These are phyloP conservation scores for Cyclina sinensis DNA, from an alignment of 1,140 invertebrate species.

Conservation along the genomic window DNA sequence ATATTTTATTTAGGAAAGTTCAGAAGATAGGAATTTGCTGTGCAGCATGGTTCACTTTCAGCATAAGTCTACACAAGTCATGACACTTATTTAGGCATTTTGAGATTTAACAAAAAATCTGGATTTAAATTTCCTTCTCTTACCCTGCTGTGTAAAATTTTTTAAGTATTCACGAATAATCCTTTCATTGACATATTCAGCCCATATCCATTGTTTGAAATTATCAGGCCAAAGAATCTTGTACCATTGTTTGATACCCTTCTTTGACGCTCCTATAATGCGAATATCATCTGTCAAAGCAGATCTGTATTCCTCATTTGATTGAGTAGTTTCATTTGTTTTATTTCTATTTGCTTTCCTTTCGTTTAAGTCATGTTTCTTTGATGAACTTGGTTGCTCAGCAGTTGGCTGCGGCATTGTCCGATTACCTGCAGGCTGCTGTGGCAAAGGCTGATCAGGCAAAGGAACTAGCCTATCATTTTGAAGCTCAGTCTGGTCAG, in stretches of 20 bases:
- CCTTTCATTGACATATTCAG: neutral
- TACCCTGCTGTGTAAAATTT: neutral
- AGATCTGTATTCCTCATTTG: neutral
- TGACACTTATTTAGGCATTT: neutral
- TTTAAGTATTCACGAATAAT: conserved; percentile 14
- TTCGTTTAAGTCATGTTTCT: neutral
- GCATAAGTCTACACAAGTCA: conserved; percentile 1
- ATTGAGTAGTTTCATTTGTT: neutral
- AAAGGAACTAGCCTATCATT: neutral
- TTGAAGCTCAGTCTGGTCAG: neutral
- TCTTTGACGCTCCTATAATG: neutral
- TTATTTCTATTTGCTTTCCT: neutral
- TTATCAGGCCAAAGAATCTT: neutral
- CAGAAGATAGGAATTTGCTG: conserved; percentile 15
- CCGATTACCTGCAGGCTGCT: neutral
- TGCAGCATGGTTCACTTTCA: conserved; percentile 22
- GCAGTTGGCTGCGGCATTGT: neutral
- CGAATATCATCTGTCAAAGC: neutral
- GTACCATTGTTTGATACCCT: neutral
- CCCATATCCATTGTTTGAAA: neutral
- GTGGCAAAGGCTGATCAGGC: neutral
- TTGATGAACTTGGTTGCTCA: neutral
- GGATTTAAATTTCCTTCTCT: conserved; percentile 20
- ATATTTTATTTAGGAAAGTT: conserved; percentile 6
- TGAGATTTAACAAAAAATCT: neutral